Evolutionary conservation across 2,797 vertebrate genomes (phyloP), one percentile per base, ranked within the genome.

Genomic region (Arrhamphus sclerolepis): DNA sequence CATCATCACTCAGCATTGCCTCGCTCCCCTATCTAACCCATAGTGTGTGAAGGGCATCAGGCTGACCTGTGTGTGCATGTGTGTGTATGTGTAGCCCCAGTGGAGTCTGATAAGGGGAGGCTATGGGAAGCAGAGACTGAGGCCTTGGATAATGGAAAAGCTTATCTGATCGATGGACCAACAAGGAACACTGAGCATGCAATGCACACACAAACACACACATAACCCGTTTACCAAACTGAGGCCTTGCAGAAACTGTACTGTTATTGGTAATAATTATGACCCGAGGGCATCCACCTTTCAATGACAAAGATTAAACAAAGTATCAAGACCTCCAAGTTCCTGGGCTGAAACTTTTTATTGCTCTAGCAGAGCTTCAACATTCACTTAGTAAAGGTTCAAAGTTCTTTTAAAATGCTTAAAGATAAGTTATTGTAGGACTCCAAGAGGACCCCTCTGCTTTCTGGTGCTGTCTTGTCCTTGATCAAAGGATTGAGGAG

Each of bases 151-250:
- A 91, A 91, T 91, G 89, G 90, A 90, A 91, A 91, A 88, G 84
- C 90, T 91, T 91, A 91, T 91, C 90, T 90, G 90, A 91, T 90
- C 89, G 81, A 91, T 90, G 84, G 85, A 90, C 90, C 88, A 89
- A 89, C 86, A 90, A 88, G 84, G 74, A 91, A 89, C 87, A 87
- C 75, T 73, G 79, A 85, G 82, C 75, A 77, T 72, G 74, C 77
- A 85, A 87, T 75, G 73, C 42, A 75, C 75, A 77, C 70, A 79
- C 68, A 80, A 52, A 53, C 38, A 60, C 46, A 62, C 66, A 72
- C 28, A 62, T 42, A 87, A 81, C 79, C 71, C 29, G 70, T 88
- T 89, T 85, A 77, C 81, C 77, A 81, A 87, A 88, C 75, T 44
- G 41, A 69, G 75, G 78, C 75, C 76, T 80, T 62, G 71, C 81